phyloP scores from a whole-genome alignment of 2,113 vertebrate species.

The Phaetusa simplex region DNA sequence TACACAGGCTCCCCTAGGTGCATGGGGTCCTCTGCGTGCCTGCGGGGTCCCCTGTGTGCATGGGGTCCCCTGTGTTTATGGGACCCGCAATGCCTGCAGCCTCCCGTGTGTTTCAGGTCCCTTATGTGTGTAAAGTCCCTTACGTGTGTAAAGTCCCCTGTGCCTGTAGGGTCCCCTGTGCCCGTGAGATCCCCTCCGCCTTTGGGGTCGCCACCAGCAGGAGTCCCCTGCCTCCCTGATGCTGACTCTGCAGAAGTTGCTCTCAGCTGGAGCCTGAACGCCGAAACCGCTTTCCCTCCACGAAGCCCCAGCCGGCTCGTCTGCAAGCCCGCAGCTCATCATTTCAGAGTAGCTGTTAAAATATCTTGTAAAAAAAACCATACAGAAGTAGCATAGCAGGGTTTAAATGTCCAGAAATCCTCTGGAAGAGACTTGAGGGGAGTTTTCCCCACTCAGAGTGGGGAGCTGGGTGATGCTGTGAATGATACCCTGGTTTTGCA shows the following conservation, averaged over 20 bases:
- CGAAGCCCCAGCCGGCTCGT: not conserved
- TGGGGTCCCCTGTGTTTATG: not conserved
- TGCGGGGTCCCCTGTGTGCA: not conserved
- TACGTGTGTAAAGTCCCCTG: not conserved
- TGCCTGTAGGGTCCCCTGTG: not conserved
- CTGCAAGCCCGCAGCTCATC: not conserved
- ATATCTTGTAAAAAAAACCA: not conserved
- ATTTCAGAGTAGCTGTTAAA: not conserved
- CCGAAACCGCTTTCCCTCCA: fast-evolving
- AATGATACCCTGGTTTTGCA: not conserved
- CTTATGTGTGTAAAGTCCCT: not conserved
- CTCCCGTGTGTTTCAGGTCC: not conserved
- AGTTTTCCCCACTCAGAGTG: not conserved
- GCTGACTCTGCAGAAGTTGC: not conserved
- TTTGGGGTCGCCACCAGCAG: not conserved
- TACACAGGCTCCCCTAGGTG: not conserved
- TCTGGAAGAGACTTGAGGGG: not conserved
- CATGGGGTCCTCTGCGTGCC: not conserved
- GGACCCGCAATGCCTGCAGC: not conserved
- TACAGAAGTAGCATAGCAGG: not conserved
- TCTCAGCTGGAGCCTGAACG: not conserved
- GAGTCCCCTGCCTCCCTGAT: not conserved
- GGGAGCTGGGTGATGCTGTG: not conserved
- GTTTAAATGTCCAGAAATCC: not conserved
- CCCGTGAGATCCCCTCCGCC: not conserved